These are phyloP conservation scores for Trachelus stipa DNA, from an alignment of 2,888 invertebrate species.

Conservation along the genomic window DNA sequence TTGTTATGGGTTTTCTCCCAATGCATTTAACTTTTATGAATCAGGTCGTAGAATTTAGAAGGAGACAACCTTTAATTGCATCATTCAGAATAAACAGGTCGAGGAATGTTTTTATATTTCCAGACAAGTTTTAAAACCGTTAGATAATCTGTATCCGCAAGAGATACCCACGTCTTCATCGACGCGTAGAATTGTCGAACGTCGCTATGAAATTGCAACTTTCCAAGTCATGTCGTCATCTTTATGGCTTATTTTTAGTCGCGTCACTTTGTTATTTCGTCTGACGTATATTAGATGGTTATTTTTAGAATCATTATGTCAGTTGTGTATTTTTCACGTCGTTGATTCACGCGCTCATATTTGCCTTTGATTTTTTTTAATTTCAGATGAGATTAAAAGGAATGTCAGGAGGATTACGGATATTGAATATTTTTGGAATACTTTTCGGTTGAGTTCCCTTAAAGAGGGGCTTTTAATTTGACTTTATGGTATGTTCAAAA, in stretches of 20 bases:
- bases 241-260: background rate
- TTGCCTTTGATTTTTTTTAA: background rate
- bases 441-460: no score
- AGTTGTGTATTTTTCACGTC: conserved; percentile 1
- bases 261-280: background rate
- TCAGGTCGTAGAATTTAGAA: background rate
- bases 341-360: background rate
- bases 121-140: background rate
- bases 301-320: background rate
- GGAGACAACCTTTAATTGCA: background rate
- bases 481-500: background rate
- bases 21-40: background rate
- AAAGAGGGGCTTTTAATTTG: background rate
- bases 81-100: background rate
- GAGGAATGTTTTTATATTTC: background rate
- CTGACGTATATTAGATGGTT: background rate
- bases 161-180: background rate
- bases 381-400: background rate
- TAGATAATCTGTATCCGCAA: background rate
- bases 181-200: background rate
- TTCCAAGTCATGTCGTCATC: background rate
- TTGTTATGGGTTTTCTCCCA: background rate
- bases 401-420: background rate
- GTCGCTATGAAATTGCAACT: background rate
- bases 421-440: background rate